A percentile compares a stretch with the other conserved stretches of the same genome.
These are phyloP conservation scores for Drosophila neonasuta DNA, from an alignment of 2,888 invertebrate genomes.

Conservation along the genomic window DNA sequence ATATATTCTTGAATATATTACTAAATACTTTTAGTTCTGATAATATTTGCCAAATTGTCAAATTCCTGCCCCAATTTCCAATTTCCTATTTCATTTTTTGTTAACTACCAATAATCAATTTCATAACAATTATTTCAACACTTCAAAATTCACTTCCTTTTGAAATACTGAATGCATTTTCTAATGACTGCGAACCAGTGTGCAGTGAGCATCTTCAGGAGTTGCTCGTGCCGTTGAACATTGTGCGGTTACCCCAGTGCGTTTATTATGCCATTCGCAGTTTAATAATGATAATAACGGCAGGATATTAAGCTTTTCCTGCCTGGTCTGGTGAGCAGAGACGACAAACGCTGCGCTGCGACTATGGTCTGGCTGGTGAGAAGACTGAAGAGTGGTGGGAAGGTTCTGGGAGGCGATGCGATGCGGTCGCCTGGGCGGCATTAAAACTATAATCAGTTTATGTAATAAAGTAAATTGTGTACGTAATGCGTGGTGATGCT, in stretches of 20 bases:
- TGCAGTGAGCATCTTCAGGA: conserved; percentile 39
- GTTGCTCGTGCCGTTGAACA: conserved; percentile 41
- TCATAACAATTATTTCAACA: no score
- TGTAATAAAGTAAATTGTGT: conserved; percentile 78
- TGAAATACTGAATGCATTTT: conserved; percentile 10
- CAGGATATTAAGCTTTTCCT: conserved; percentile 77
- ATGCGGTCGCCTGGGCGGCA: conserved; percentile 48
- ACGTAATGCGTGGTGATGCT: conserved; percentile 73
- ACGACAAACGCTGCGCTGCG: conserved; percentile 9
- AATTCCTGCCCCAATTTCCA: no score
- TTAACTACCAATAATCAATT: no score
- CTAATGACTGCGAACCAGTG: conserved; percentile 22
- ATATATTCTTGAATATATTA: no score
- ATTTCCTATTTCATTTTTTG: no score
- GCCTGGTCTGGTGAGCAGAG: conserved; percentile 47
- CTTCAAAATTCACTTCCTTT: no score
- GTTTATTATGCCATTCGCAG: conserved; percentile 78
- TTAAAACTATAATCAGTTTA: conserved; percentile 77
- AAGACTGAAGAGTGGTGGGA: neutral
- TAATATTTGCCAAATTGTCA: no score
- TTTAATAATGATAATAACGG: conserved; percentile 78
- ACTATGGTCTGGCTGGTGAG: neutral
- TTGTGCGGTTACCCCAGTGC: conserved; percentile 68
- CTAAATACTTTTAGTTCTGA: no score
- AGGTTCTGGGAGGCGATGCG: neutral